phyloP scores from a whole-genome alignment of 1,140 invertebrate genomes.

The Drosophila sturtevanti region DNA sequence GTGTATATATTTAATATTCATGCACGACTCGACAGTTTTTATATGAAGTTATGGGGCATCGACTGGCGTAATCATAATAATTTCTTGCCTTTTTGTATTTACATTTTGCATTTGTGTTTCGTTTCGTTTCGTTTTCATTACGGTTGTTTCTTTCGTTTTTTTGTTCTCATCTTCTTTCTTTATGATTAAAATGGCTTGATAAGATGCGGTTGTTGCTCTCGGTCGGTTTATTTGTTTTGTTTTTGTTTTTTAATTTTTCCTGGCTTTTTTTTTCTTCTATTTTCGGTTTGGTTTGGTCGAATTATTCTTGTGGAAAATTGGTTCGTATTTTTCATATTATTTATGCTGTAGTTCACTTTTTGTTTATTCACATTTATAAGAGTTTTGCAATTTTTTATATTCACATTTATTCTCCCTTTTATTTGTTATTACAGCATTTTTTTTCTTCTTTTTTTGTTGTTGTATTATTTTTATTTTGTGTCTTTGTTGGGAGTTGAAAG shows the following conservation, averaged over 20 bases:
- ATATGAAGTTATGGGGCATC: slow-evolving; percentile 53
- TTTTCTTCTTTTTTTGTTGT: background rate
- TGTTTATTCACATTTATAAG: slow-evolving; percentile 58
- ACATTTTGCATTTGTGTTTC: slow-evolving; percentile 55
- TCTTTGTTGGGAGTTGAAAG: background rate
- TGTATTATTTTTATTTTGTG: background rate
- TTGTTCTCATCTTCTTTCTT: slow-evolving; percentile 26
- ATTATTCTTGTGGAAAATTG: slow-evolving; percentile 56
- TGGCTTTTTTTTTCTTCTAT: slow-evolving; percentile 23
- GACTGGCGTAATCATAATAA: slow-evolving; percentile 58
- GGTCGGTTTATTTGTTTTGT: background rate
- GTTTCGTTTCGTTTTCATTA: slow-evolving; percentile 22
- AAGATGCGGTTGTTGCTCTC: slow-evolving; percentile 46
- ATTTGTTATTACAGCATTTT: background rate
- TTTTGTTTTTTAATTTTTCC: background rate
- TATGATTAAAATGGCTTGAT: slow-evolving; percentile 72
- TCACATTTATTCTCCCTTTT: slow-evolving; percentile 15
- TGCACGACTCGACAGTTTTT: slow-evolving; percentile 40
- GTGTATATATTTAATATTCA: slow-evolving; percentile 49
- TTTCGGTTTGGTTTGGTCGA: background rate
- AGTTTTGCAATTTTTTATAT: slow-evolving; percentile 36
- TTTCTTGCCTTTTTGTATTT: slow-evolving; percentile 66
- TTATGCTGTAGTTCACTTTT: slow-evolving; percentile 9
- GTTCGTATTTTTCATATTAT: slow-evolving; percentile 37
- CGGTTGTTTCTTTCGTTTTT: slow-evolving; percentile 8